phyloP scores from a whole-genome alignment of 2,113 vertebrate species.

The Connochaetes taurinus region DNA sequence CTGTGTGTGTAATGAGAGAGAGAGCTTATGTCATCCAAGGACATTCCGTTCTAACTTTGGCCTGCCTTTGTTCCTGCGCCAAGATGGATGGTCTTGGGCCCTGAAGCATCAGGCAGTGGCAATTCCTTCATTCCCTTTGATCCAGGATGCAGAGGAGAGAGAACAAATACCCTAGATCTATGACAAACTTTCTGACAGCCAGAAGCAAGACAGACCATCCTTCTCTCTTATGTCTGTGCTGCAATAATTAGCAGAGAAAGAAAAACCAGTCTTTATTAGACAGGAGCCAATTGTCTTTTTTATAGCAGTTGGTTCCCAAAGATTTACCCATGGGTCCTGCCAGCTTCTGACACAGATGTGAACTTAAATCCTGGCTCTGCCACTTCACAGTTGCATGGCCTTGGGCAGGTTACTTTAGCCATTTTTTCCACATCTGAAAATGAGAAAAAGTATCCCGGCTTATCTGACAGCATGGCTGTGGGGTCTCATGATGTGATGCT shows the following conservation, averaged over 20 bases:
- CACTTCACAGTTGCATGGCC: not conserved
- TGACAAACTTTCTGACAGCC: not conserved
- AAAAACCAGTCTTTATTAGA: not conserved
- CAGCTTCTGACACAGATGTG: not conserved
- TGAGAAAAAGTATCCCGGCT: not conserved
- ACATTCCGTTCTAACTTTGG: conserved; percentile 56
- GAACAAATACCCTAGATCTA: not conserved
- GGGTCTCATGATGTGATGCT: not conserved
- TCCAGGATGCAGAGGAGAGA: not conserved
- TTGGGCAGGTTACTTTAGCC: not conserved
- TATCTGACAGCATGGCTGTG: not conserved
- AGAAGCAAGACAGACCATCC: not conserved
- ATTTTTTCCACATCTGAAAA: not conserved
- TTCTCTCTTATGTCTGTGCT: not conserved
- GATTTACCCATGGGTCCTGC: not conserved
- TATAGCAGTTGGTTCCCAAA: not conserved
- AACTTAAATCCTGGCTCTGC: not conserved
- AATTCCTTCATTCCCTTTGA: conserved; percentile 20
- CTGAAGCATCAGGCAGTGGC: not conserved
- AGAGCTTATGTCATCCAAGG: conserved; percentile 33
- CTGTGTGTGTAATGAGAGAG: not conserved
- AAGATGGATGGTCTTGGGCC: not conserved
- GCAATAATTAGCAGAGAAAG: not conserved
- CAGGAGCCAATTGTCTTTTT: not conserved
- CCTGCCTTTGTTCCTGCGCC: conserved; percentile 53